Conservation (phyloP, 2,113 vertebrate species). For the Baryphthengus martii region DNA sequence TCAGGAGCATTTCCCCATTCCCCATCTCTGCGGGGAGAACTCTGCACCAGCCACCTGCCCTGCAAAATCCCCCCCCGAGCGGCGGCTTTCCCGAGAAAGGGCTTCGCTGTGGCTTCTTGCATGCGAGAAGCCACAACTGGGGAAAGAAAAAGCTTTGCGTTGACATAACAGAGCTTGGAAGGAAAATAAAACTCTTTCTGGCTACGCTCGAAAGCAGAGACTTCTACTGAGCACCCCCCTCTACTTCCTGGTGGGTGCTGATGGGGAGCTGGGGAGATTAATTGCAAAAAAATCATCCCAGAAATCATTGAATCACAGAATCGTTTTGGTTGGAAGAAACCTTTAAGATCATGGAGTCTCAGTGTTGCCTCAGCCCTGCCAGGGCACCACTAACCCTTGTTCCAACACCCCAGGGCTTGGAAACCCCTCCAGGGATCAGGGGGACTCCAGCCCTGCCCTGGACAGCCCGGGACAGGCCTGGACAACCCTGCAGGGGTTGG, state of each 20-base stretch:
- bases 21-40: neutral
- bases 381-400: neutral
- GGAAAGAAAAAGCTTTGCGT: neutral
- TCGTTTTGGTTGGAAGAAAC: neutral
- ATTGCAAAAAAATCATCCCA: neutral
- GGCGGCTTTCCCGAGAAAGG: neutral
- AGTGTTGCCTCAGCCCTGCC: neutral
- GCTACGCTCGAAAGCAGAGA: rapidly evolving
- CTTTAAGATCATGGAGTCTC: neutral
- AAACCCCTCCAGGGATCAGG: neutral
- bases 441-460: neutral
- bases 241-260: neutral
- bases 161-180: neutral
- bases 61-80: neutral
- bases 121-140: rapidly evolving
- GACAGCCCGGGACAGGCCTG: neutral
- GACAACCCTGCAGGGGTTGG: neutral
- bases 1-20: neutral
- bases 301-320: neutral
- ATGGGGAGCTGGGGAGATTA: neutral
- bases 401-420: neutral
- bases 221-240: rapidly evolving
- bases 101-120: neutral
- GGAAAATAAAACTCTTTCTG: neutral
- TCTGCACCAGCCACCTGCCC: rapidly evolving